Percentiles rank a stretch among this genome's conserved stretches.
These are phyloP conservation scores for Drosophila phalerata DNA, from an alignment of 2,888 invertebrate species.

Conservation along the genomic window DNA sequence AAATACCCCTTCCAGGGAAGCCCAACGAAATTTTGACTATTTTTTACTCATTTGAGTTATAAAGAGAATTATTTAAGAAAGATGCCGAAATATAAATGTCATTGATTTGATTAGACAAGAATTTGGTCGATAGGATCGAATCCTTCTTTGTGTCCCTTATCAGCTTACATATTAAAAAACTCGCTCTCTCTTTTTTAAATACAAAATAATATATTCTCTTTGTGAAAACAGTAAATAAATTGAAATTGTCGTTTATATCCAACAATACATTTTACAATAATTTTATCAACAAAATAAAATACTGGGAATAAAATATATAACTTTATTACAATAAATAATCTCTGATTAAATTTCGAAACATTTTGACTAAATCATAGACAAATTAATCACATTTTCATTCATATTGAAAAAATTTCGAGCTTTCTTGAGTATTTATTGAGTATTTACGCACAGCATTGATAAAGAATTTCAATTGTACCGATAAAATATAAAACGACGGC, in stretches of 20 bases:
- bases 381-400: conserved; percentile 23
- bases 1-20: conserved; percentile 1
- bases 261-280: no score
- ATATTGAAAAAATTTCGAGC: neutral
- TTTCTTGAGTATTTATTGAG: neutral
- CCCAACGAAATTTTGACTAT: neutral
- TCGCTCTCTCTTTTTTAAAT: no score
- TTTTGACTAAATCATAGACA: neutral
- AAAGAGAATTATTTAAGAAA: conserved; percentile 2
- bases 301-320: no score
- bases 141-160: no score
- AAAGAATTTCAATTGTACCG: conserved; percentile 28
- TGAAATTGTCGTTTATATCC: no score
- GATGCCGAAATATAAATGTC: neutral
- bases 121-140: no score
- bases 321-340: neutral
- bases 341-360: neutral
- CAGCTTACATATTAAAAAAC: no score
- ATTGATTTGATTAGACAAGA: no score
- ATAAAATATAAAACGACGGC: conserved; percentile 13
- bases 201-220: no score
- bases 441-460: conserved; percentile 29
- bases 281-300: no score
- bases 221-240: no score
- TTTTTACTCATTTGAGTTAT: neutral